Evolutionary conservation across 2,797 vertebrate species (phyloP), one percentile per base, ranked within the genome.

Genomic region (Chiloscyllium punctatum): DNA sequence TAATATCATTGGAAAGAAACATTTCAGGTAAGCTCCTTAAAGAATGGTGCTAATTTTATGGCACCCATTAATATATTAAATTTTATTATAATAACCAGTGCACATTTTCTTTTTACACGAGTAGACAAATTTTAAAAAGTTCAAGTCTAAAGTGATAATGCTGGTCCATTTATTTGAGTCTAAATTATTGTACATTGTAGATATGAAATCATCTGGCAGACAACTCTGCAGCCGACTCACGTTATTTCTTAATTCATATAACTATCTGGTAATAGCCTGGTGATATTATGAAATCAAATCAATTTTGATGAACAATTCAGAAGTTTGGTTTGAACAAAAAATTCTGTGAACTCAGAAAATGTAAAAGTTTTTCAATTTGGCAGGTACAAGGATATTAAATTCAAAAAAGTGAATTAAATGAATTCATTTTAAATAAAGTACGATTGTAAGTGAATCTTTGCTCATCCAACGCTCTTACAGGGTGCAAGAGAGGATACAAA

Each of bases 1-100:
- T 71, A 94, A 95, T 48, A 95, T 95, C 7, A 77, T 53, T 68
- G 71, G 71, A 77, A 95, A 51, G 42, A 94, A 94, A 94, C 68
- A 94, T 95, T 95, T 95, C 71, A 92, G 48, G 33, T 53, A 33
- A 16, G 68, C 51, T 95, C 42, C 71, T 33, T 74, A 53, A 69
- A 51, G 33, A 69, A 94, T 42, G 74, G 48, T 74, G 27, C 33
- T 74, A 72, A 27, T 51, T 25, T 51, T 94, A 71, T 74, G 69
- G 25, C 94, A 94, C 48, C 74, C 27, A 53, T 15, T 48, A 94
- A 74, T 33, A 11, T 48, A 51, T 25, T 74, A 30, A 95, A 16
- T 53, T 95, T 74, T 27, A 77, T 74, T 53, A 9, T 95, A 71
- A 94, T 72, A 42, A 53, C 48, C 11, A 25, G 23, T 30, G 9